phyloP scores from a whole-genome alignment of 1,140 invertebrate genomes.

The Caerostris darwini region DNA sequence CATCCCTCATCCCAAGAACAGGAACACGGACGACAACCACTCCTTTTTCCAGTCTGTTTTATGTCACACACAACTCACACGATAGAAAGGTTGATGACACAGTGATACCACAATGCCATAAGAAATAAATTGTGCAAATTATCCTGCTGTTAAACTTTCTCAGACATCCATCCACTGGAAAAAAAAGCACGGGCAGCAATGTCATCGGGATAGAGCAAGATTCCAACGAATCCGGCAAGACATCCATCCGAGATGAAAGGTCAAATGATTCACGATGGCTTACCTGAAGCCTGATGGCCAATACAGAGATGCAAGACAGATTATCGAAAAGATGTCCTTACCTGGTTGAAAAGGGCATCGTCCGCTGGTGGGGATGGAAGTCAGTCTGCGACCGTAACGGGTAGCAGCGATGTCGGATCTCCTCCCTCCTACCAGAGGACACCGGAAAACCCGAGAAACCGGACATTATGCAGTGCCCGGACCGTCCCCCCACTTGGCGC shows the following conservation, averaged over 20 bases:
- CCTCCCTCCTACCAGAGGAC: constrained; percentile 72
- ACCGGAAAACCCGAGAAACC: constrained; percentile 77
- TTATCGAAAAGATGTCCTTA: constrained; percentile 49
- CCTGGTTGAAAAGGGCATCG: constrained; percentile 72
- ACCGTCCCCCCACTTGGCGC: constrained; percentile 53
- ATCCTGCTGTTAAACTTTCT: not conserved
- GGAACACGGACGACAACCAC: not conserved
- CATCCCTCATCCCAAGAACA: not conserved
- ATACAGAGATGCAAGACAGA: not conserved
- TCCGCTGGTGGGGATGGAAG: constrained; percentile 33
- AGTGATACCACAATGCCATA: not conserved
- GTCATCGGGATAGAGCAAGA: not conserved
- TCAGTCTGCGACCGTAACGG: constrained; percentile 69
- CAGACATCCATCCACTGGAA: not conserved
- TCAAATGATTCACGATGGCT: not conserved
- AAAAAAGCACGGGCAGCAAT: not conserved
- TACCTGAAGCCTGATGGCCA: not conserved
- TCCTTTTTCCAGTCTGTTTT: not conserved
- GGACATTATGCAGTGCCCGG: constrained; percentile 77
- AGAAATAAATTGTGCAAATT: constrained; percentile 13
- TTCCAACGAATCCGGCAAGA: not conserved
- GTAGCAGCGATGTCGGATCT: constrained; percentile 56
- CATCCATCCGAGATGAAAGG: not conserved
- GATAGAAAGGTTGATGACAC: not conserved
- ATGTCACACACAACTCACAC: not conserved